Conservation (phyloP, 2,113 vertebrate species). For the Laticauda colubrina region DNA sequence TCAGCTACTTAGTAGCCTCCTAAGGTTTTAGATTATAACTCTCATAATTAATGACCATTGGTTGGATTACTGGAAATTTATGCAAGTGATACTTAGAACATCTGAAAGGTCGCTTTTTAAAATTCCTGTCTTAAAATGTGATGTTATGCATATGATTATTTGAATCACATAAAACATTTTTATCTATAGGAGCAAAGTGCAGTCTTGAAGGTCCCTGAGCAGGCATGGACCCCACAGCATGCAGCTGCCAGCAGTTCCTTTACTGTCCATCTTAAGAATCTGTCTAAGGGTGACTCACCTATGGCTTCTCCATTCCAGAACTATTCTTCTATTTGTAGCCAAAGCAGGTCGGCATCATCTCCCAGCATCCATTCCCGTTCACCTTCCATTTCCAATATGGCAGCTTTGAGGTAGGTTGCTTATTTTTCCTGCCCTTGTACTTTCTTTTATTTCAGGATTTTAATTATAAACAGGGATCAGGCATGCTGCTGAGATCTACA, state of each 20-base stretch:
- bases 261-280: constrained; percentile 81
- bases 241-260: constrained; percentile 77
- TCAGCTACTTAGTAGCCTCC: neutral
- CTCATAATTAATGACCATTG: neutral
- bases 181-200: constrained; percentile 80
- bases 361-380: constrained; percentile 85
- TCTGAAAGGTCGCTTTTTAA: neutral
- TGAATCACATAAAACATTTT: neutral
- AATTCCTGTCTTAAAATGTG: neutral
- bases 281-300: constrained; percentile 86
- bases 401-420: constrained; percentile 81
- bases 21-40: neutral
- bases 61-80: neutral
- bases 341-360: constrained; percentile 80
- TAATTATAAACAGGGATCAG: neutral
- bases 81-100: neutral
- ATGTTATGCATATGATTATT: neutral
- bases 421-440: neutral
- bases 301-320: constrained; percentile 87
- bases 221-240: constrained; percentile 73
- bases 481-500: neutral
- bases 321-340: constrained; percentile 83
- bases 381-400: constrained; percentile 94
- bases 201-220: constrained; percentile 83
- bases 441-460: neutral